Base-by-base conservation (phyloP, 2,888 invertebrate species). In the Rhyacophila evoluta region DNA sequence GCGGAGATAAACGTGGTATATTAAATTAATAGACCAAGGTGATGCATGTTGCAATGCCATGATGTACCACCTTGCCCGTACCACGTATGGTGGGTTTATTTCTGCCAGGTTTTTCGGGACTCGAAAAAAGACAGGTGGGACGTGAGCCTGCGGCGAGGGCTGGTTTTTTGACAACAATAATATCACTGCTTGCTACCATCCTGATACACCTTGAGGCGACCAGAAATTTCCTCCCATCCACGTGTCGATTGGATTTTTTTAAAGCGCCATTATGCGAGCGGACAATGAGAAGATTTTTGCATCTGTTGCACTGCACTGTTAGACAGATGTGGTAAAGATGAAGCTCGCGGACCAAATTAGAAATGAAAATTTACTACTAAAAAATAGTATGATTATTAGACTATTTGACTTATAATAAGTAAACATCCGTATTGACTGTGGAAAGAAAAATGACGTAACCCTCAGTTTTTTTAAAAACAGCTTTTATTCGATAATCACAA, bases 191-290 rank as follows among this genome's bases (percentile, higher is more conserved):
- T 19, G 19, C 55, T 55, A 19, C 55, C 25, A 1, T 55, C 55
- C 10, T 55, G 29, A 33, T 33, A 19, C 55, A 55, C 55, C 55
- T 55, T 55, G 55, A 55, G 19, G 55, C 55, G 19, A 55, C 55
- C 55, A 55, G 6, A 55, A 55, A 19, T 55, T 55, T 55, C 55
- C 55, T 19, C 55, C 55, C 19, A 55, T 55, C 55, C 55, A 55
- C 55, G 55, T 55, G 55, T 55, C 55, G 55, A 55, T 55, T 19
- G 55, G 55, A 55, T 55, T 55, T 55, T 41, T 55, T 55, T 55
- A 39, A 4, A 39, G n/a, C 39, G 39, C 39, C 39, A 39, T 39
- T 39, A 55, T 19, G 55, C 19, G 25, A 2, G 55, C 19, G 55
- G 25, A 55, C 55, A 55, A 55, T 55, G 19, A 15, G 55, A 55